phyloP scores from a whole-genome alignment of 2,888 invertebrate genomes.

The Phlogophora meticulosa region DNA sequence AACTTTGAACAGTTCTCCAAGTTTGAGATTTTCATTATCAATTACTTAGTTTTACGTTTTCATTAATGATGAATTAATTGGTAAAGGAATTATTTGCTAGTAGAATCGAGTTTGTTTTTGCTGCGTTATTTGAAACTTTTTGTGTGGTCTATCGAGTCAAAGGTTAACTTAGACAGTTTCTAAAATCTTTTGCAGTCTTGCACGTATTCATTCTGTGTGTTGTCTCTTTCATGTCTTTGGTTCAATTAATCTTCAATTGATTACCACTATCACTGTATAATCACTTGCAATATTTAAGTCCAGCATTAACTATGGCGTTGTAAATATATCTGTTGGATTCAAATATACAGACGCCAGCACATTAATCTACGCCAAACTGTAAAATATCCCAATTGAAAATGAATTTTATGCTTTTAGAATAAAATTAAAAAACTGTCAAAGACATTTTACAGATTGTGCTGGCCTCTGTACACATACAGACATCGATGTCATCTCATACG shows the following conservation, averaged over 20 bases:
- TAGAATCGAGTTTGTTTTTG: constrained; percentile 27
- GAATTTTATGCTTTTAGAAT: too few relatives aligned
- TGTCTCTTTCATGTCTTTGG: not conserved
- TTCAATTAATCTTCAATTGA: not conserved
- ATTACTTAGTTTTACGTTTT: not conserved
- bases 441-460: too few relatives aligned
- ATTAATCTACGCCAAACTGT: too few relatives aligned
- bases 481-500: not conserved
- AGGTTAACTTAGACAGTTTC: not conserved
- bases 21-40: constrained; percentile 17
- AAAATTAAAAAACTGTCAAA: too few relatives aligned
- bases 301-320: not conserved
- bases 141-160: not conserved
- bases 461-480: not conserved
- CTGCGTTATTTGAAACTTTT: constrained; percentile 1
- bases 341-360: too few relatives aligned
- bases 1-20: constrained; percentile 24
- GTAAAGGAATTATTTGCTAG: constrained; percentile 21
- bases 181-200: not conserved
- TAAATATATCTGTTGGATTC: not conserved
- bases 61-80: constrained; percentile 1
- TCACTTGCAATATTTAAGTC: not conserved
- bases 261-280: not conserved
- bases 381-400: too few relatives aligned
- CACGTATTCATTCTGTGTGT: not conserved